Conservation (phyloP, 2,888 invertebrate genomes). For the Drosophila maculinotata region DNA sequence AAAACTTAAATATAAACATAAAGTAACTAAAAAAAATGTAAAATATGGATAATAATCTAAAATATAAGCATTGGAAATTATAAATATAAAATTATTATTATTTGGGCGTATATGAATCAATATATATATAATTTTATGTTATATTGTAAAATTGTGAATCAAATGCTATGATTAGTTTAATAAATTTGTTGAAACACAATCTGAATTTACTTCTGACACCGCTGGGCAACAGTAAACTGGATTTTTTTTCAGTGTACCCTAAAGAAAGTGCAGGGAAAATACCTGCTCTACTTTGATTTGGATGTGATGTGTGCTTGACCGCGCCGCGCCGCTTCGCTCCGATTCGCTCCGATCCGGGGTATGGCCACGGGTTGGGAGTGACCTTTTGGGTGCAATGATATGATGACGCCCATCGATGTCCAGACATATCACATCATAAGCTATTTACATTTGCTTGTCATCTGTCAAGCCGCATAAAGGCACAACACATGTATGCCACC, state of each 20-base stretch:
- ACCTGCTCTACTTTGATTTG: constrained; percentile 34
- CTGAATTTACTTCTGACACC: too few species aligned
- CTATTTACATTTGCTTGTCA: constrained; percentile 51
- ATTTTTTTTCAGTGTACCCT: constrained; percentile 2
- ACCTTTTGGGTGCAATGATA: constrained; percentile 6
- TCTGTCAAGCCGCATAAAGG: constrained; percentile 29
- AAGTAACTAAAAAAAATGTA: too few species aligned
- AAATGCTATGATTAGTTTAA: too few species aligned
- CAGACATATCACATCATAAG: constrained; percentile 59
- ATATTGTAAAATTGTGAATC: too few species aligned
- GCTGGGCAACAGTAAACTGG: too few species aligned
- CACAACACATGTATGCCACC: constrained; percentile 5
- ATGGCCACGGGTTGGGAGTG: neutral
- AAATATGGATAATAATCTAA: too few species aligned
- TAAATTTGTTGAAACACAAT: too few species aligned
- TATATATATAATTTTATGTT: too few species aligned
- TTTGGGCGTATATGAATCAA: too few species aligned
- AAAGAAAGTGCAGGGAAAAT: neutral
- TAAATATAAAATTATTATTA: too few species aligned
- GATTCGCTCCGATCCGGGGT: neutral
- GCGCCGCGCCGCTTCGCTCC: neutral
- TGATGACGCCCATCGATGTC: constrained; percentile 19
- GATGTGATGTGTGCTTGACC: constrained; percentile 35
- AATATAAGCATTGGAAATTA: too few species aligned
- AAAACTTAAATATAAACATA: too few species aligned